phyloP scores from a whole-genome alignment of 2,113 vertebrate genomes.

The Peromyscus californicus region DNA sequence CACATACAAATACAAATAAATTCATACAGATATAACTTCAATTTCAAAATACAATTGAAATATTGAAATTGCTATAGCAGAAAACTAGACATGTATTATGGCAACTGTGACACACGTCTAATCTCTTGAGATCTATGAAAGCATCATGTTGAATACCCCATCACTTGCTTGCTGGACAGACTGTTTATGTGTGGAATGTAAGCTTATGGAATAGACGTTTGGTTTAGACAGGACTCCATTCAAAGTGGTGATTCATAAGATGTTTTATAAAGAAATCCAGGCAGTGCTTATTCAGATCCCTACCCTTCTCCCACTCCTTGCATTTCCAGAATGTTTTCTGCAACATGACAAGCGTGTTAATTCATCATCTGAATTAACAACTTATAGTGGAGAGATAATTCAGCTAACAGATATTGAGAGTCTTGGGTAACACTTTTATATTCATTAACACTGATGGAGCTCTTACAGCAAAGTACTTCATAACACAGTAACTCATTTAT shows the following conservation, averaged over 20 bases:
- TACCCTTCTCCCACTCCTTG: not conserved
- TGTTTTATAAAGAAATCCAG: not conserved
- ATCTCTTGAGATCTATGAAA: not conserved
- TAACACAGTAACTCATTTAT: not conserved
- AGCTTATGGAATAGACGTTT: not conserved
- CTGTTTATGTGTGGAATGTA: not conserved
- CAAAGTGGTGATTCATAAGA: not conserved
- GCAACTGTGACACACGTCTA: not conserved
- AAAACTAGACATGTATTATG: not conserved
- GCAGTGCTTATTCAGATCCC: not conserved
- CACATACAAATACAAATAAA: not conserved
- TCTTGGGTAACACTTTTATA: constrained; percentile 37
- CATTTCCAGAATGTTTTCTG: constrained; percentile 36
- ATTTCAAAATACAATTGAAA: not conserved
- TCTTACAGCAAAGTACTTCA: constrained; percentile 1
- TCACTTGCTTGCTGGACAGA: not conserved
- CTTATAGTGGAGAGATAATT: constrained; percentile 3
- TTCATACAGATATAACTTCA: not conserved
- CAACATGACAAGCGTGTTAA: not conserved
- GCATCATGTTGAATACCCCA: not conserved
- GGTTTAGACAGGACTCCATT: not conserved
- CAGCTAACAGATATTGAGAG: constrained; percentile 20
- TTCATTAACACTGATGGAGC: constrained; percentile 13
- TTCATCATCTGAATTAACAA: constrained; percentile 30
- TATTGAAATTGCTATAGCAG: constrained; percentile 23